Percentiles rank a stretch among this genome's conserved stretches.
These are phyloP conservation scores for Drosophila guanche DNA, from an alignment of 1,140 invertebrate species.

Conservation along the genomic window DNA sequence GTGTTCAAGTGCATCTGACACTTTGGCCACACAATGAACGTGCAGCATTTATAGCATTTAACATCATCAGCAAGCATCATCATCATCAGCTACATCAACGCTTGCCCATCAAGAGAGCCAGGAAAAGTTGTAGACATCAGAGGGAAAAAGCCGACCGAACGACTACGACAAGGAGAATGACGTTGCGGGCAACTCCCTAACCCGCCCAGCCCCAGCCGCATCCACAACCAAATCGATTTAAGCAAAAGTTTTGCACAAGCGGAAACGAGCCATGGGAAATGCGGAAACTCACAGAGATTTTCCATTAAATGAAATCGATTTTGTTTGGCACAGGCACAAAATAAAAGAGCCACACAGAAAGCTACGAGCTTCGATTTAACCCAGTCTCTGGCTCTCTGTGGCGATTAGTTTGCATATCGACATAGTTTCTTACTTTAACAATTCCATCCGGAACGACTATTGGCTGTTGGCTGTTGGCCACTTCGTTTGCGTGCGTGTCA, in stretches of 20 bases:
- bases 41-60: slow-evolving; percentile 50
- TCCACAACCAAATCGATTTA: slow-evolving; percentile 37
- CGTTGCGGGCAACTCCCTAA: slow-evolving; percentile 26
- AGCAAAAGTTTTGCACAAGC: slow-evolving; percentile 63
- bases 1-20: slow-evolving; percentile 44
- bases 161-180: slow-evolving; percentile 32
- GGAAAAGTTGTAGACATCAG: slow-evolving; percentile 44
- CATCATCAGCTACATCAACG: slow-evolving; percentile 9
- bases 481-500: slow-evolving; percentile 50
- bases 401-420: slow-evolving; percentile 1
- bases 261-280: slow-evolving; percentile 65
- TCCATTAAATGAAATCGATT: slow-evolving; percentile 69
- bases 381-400: background rate
- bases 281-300: slow-evolving; percentile 46
- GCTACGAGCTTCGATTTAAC: slow-evolving; percentile 14
- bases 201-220: slow-evolving; percentile 15
- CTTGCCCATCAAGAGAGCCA: no score
- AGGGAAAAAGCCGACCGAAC: slow-evolving; percentile 15
- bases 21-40: slow-evolving; percentile 71
- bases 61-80: slow-evolving; percentile 44
- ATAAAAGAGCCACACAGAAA: slow-evolving; percentile 28
- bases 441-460: slow-evolving; percentile 47
- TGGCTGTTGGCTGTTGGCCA: slow-evolving; percentile 21
- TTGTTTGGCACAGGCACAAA: slow-evolving; percentile 13
- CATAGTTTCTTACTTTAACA: slow-evolving; percentile 13